These are phyloP conservation scores for Zapus hudsonius DNA, from an alignment of 2,113 vertebrate species.

Conservation along the genomic window DNA sequence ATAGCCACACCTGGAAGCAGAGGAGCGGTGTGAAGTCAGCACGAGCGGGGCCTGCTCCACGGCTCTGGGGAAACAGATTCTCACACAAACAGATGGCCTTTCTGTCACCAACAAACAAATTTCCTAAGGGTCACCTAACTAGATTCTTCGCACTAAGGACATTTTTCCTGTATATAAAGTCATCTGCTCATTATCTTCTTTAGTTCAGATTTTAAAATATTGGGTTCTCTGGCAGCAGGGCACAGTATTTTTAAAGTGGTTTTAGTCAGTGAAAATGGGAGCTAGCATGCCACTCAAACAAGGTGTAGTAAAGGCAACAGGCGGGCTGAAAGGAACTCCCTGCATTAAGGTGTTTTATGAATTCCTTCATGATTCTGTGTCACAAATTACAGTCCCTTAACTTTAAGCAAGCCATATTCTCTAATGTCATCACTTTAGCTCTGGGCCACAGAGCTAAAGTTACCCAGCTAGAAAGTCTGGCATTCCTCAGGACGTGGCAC, in stretches of 20 bases:
- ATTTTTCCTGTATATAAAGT: too few relatives aligned
- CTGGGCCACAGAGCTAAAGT: neutral
- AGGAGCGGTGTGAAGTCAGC: neutral
- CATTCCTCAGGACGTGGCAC: neutral
- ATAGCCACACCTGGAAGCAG: constrained; percentile 92
- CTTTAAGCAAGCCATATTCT: accelerated
- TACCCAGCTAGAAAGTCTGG: neutral
- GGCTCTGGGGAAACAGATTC: neutral
- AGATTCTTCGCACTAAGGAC: neutral
- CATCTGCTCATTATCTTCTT: neutral
- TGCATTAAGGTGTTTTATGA: accelerated
- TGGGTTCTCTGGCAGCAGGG: neutral
- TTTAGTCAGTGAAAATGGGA: neutral
- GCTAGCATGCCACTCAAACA: too few relatives aligned
- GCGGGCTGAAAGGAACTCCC: too few relatives aligned
- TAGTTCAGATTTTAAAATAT: neutral
- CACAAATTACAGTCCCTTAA: neutral
- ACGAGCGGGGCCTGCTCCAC: neutral
- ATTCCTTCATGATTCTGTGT: neutral
- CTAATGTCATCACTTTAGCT: accelerated
- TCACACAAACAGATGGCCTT: accelerated
- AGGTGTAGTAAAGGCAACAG: accelerated
- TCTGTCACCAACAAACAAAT: neutral
- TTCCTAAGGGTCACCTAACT: too few relatives aligned
- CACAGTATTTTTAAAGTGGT: accelerated